phyloP scores from a whole-genome alignment of 2,888 invertebrate genomes.

The Dermolepida albohirtum region DNA sequence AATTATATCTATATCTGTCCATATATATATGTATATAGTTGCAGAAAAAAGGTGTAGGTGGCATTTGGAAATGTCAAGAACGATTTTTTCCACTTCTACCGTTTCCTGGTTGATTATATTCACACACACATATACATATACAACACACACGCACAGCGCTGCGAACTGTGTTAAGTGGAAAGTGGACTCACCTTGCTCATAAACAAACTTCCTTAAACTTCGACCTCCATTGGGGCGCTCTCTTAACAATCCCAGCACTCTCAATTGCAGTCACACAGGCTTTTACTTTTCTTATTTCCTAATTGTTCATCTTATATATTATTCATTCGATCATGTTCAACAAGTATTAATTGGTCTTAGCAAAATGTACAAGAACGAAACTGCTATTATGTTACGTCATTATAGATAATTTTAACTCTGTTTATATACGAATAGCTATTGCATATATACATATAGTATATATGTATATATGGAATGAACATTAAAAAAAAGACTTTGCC shows the following conservation, averaged over 20 bases:
- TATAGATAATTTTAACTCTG: too few relatives aligned
- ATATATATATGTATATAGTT: background rate
- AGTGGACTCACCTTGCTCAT: slow-evolving; percentile 52
- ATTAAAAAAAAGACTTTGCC: too few relatives aligned
- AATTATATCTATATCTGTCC: background rate
- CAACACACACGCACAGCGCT: slow-evolving; percentile 1
- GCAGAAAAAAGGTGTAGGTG: slow-evolving; percentile 45
- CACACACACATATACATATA: too few relatives aligned
- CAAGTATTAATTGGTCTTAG: too few relatives aligned
- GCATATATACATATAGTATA: too few relatives aligned
- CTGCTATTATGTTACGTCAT: too few relatives aligned
- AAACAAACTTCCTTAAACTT: slow-evolving; percentile 52
- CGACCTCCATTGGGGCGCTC: slow-evolving; percentile 48
- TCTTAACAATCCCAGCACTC: slow-evolving; percentile 9
- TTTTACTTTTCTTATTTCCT: slow-evolving; percentile 36
- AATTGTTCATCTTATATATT: slow-evolving; percentile 12
- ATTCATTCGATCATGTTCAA: too few relatives aligned
- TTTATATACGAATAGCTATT: too few relatives aligned
- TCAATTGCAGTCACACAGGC: slow-evolving; percentile 17
- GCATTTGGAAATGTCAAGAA: slow-evolving; percentile 50
- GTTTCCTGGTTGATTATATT: slow-evolving; percentile 44
- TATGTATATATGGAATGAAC: too few relatives aligned
- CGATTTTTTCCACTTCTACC: slow-evolving; percentile 43
- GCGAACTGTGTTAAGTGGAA: slow-evolving; percentile 45
- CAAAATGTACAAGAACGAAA: too few relatives aligned